Percentiles rank a stretch among this genome's conserved stretches.
Evolutionary conservation across 2,888 invertebrate genomes (phyloP).

Genomic region (Anoplius nigerrimus): DNA sequence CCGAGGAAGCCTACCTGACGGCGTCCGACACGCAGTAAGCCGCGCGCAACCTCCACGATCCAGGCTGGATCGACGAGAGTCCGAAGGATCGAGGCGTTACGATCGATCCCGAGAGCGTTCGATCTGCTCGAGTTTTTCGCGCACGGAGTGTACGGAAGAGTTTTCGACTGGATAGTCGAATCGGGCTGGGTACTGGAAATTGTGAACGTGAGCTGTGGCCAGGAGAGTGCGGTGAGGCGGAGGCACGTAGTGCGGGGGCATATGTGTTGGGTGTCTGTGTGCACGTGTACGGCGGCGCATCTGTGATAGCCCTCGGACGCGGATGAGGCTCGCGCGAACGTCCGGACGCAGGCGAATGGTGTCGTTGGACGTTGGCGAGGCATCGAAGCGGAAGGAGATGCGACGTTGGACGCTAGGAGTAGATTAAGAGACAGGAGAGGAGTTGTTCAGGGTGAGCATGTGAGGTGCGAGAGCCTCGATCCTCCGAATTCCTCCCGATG

Average conservation of each 20-base stretch:
- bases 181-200: too few species aligned
- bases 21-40: slow-evolving; percentile 74
- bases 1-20: slow-evolving; percentile 73
- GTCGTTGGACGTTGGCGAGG: slow-evolving; percentile 22
- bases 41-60: slow-evolving; percentile 61
- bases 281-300: too few species aligned
- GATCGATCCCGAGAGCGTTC: not conserved
- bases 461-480: slow-evolving; percentile 78
- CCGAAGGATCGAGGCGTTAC: not conserved
- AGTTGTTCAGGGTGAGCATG: slow-evolving; percentile 21
- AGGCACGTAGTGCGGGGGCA: too few species aligned
- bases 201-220: too few species aligned
- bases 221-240: too few species aligned
- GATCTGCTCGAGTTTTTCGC: too few species aligned
- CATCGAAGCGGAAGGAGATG: slow-evolving; percentile 41
- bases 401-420: slow-evolving; percentile 33
- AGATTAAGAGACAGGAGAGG: slow-evolving; percentile 40
- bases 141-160: too few species aligned
- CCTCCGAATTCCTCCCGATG: too few species aligned
- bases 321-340: not conserved
- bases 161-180: too few species aligned
- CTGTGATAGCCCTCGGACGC: too few species aligned
- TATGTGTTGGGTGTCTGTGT: too few species aligned
- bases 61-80: not conserved
- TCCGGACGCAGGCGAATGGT: slow-evolving; percentile 31